Base-by-base conservation (phyloP, 2,888 invertebrate genomes). In the Helobdella robusta region DNA sequence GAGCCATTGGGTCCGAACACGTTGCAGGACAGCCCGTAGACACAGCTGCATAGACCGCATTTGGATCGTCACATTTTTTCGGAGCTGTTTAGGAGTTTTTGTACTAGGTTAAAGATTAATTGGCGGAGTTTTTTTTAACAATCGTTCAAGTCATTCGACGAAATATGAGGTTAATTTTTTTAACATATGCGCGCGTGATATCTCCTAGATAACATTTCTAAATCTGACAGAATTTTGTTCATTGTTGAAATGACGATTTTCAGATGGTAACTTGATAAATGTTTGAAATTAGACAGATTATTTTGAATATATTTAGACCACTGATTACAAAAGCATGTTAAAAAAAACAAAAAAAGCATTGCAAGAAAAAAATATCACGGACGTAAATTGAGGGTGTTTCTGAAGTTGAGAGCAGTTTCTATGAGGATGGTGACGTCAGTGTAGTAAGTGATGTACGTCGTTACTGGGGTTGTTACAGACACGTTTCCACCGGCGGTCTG, bases 1-100 rank as follows among this genome's bases (percentile, higher is more conserved):
- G 28, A 6, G 56, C 54, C 8, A 28, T n/a, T 18, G 56, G 56
- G 18, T 56, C 30, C n/a, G n/a, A n/a, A 18, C 56, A 56, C 5
- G 56, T 56, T 25, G 56, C 56, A 30, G 56, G 56, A 56, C 56
- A 56, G 3, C 28, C 56, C n/a, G 56, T 11, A 1, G 56, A 25
- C 2, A 23, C 2, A 1, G 56, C 28, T 3, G 15, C 5, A 15
- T 30, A 56, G 1, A 3, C 18, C 25, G 56, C 25, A 11, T 56
- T 25, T 6, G 56, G 28, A 56, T 25, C 56, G 1, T 30, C 28
- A 18, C 56, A 56, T 15, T n/a, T n/a, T n/a, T n/a, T n/a, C n/a
- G n/a, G n/a, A n/a, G n/a, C n/a, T n/a, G n/a, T n/a, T n/a, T n/a
- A n/a, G n/a, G n/a, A n/a, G n/a, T n/a, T n/a, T n/a, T n/a, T n/a